phyloP scores from a whole-genome alignment of 2,888 invertebrate genomes.

The Litoditis marina region DNA sequence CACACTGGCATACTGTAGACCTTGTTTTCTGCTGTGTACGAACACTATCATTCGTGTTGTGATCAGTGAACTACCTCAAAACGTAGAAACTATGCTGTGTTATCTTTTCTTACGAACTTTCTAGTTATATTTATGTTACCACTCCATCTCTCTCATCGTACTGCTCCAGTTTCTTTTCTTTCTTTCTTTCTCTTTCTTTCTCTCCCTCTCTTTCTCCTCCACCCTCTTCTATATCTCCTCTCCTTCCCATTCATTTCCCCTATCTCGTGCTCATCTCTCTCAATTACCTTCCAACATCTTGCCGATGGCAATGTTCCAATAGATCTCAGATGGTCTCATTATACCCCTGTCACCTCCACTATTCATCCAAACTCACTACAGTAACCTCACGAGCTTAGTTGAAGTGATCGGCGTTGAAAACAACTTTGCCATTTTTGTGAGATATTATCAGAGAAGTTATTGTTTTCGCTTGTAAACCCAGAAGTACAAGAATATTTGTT shows the following conservation, averaged over 20 bases:
- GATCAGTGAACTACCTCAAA: too few relatives aligned
- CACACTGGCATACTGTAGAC: too few relatives aligned
- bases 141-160: not conserved
- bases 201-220: not conserved
- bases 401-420: too few relatives aligned
- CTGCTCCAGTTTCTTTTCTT: not conserved
- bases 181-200: not conserved
- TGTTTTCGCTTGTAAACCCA: too few relatives aligned
- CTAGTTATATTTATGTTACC: not conserved
- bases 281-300: not conserved
- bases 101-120: not conserved
- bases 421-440: too few relatives aligned
- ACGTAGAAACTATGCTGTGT: too few relatives aligned
- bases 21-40: not conserved
- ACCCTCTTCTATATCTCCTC: not conserved
- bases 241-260: not conserved
- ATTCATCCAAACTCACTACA: too few relatives aligned
- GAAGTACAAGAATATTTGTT: too few relatives aligned
- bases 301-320: not conserved
- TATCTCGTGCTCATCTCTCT: not conserved
- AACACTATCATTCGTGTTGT: not conserved
- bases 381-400: too few relatives aligned
- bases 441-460: too few relatives aligned
- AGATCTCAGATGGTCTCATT: too few relatives aligned
- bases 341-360: too few relatives aligned